Percentiles rank a stretch among this genome's conserved stretches.
Conservation (phyloP, 2,888 invertebrate genomes). For the Prosopocoilus inquinatus region DNA sequence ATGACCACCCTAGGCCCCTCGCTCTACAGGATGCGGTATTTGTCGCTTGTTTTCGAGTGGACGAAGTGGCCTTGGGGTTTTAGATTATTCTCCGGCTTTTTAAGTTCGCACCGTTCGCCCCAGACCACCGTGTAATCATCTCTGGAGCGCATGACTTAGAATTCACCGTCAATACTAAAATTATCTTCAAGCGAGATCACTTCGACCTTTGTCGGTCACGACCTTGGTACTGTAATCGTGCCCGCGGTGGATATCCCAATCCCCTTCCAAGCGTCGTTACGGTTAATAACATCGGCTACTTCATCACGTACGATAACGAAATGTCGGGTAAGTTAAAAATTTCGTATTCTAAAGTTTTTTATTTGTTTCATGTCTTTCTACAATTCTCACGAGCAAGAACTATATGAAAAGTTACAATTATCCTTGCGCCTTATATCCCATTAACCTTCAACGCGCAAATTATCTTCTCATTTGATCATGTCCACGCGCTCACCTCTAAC, state of each 20-base stretch:
- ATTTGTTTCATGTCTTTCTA: no score
- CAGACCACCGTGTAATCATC: constrained; percentile 58
- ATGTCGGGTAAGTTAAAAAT: no score
- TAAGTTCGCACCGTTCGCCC: constrained; percentile 60
- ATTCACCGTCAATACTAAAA: constrained; percentile 57
- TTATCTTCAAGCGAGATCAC: constrained; percentile 58
- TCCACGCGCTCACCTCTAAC: constrained; percentile 57
- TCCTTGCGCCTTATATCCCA: constrained; percentile 32
- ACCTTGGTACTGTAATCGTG: constrained; percentile 22
- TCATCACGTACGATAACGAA: constrained; percentile 47
- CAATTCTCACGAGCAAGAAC: no score
- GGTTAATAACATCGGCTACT: constrained; percentile 56
- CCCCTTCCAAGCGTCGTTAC: constrained; percentile 54
- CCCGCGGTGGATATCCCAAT: constrained; percentile 39
- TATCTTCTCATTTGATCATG: constrained; percentile 55
- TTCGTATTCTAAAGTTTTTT: no score
- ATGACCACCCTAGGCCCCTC: constrained; percentile 62
- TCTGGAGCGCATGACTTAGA: constrained; percentile 52
- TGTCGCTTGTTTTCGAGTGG: constrained; percentile 53
- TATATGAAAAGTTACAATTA: no score
- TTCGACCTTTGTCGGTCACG: constrained; percentile 56
- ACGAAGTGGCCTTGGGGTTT: constrained; percentile 60
- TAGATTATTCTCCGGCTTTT: constrained; percentile 51
- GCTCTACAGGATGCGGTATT: constrained; percentile 57
- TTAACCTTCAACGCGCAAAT: constrained; percentile 55